Base-by-base conservation (phyloP, 2,113 vertebrate species). In the Scortum barcoo region DNA sequence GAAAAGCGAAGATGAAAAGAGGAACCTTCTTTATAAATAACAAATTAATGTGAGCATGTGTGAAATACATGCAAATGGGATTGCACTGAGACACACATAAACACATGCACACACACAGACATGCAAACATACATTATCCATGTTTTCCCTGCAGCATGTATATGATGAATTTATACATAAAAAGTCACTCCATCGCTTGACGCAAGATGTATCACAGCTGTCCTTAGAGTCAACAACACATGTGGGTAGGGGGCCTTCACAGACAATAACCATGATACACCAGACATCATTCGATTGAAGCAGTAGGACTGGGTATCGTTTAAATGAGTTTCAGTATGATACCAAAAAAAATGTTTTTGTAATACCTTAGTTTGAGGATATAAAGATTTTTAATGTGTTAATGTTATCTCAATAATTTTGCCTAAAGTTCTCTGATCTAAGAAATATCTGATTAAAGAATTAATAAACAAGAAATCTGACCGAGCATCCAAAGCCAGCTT, bases 21-120 rank as follows among this genome's bases (percentile, higher is more conserved):
- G 76, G 72, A 88, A 90, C 42, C 84, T 79, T 84, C 73, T 89
- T 87, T 85, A 89, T 85, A 89, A 86, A 92, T 86, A 89, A 90
- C 86, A 90, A 91, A 91, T 84, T 84, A 89, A 90, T 85, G 86
- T 92, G 83, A 86, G 87, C 88, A 66, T 81, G 87, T 92, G 90
- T 94, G 91, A 93, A 92, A 94, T 89, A 90, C 84, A 94, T 93
- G 92, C 89, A 93, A 93, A 93, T 93, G 79, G 70, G 81, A 90
- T 89, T 85, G 90, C 83, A 88, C 38, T 62, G 66, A 69, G 76
- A 85, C 86, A 66, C 86, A 58, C 80, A 84, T 48, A 81, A 73
- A 78, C 78, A 80, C 79, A 83, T 48, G 72, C 80, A 60, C 85
- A 56, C n/a, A n/a, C 63, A 83, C 81, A 79, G 68, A 82, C 72